These are phyloP conservation scores for Chymomyza amoena DNA, from an alignment of 2,888 invertebrate genomes.

Conservation along the genomic window DNA sequence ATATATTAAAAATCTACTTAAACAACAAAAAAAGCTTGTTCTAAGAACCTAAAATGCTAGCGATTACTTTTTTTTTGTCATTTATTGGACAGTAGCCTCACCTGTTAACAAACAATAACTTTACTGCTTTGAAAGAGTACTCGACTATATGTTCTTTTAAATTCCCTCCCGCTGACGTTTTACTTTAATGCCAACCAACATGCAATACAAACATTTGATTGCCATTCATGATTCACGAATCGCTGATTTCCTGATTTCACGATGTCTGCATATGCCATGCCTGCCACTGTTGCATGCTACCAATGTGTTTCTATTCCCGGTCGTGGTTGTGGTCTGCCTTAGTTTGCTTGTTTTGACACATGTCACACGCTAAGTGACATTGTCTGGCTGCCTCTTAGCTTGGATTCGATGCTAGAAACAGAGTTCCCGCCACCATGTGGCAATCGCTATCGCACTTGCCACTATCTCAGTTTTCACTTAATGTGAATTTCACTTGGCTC, in stretches of 20 bases:
- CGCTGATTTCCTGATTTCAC: neutral
- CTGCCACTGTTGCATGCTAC: neutral
- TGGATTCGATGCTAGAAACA: neutral
- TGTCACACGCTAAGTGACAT: slow-evolving; percentile 54
- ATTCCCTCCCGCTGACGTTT: neutral
- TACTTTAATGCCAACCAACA: slow-evolving; percentile 9
- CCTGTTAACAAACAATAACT: too few species aligned
- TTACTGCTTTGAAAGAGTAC: too few species aligned
- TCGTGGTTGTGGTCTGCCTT: slow-evolving; percentile 26
- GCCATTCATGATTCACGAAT: slow-evolving; percentile 4
- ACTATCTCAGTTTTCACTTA: slow-evolving; percentile 59
- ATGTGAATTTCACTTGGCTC: slow-evolving; percentile 60
- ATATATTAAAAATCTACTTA: too few species aligned
- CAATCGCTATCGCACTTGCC: slow-evolving; percentile 20
- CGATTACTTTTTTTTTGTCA: too few species aligned
- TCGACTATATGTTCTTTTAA: neutral
- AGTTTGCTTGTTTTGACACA: slow-evolving; percentile 50
- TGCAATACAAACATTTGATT: slow-evolving; percentile 37
- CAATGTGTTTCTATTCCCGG: neutral
- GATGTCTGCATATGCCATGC: neutral
- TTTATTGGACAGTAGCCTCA: too few species aligned
- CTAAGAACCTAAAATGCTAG: too few species aligned
- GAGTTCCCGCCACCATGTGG: neutral
- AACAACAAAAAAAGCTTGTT: too few species aligned
- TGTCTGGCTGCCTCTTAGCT: slow-evolving; percentile 15